Percentiles rank a stretch among this genome's conserved stretches.
Evolutionary conservation across 2,113 vertebrate species (phyloP).

Genomic region (mouse (Mus musculus)): DNA sequence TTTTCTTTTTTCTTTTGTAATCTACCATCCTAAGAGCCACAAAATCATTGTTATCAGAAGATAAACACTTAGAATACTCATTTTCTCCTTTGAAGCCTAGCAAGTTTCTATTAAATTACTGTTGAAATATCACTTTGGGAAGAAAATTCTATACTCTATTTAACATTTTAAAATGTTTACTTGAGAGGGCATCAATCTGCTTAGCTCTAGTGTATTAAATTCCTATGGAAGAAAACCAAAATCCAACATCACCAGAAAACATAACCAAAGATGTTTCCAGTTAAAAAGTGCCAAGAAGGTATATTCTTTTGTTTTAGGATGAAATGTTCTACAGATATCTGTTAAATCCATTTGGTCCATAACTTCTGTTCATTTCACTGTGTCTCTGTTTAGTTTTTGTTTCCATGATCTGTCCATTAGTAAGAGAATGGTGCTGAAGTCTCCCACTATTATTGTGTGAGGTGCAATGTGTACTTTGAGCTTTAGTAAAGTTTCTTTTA

Average conservation of each 20-base stretch:
- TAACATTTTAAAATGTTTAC: neutral
- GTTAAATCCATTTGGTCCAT: too few species aligned
- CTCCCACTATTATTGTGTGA: too few species aligned
- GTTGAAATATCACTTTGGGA: neutral
- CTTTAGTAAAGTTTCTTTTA: too few species aligned
- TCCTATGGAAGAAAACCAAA: neutral
- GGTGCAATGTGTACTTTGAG: too few species aligned
- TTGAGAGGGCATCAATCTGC: neutral
- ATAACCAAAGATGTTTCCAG: neutral
- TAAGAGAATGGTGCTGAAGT: too few species aligned
- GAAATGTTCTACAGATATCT: too few species aligned
- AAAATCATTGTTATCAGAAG: neutral
- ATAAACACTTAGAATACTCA: neutral
- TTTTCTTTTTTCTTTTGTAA: neutral
- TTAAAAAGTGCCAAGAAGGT: neutral
- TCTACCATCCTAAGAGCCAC: neutral
- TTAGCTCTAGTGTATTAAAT: neutral
- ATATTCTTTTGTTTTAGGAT: too few species aligned
- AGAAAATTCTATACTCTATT: neutral
- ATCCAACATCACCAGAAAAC: neutral
- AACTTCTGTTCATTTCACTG: too few species aligned
- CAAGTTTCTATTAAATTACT: slow-evolving; percentile 3
- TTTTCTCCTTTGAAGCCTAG: slow-evolving; percentile 20
- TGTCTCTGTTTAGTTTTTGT: too few species aligned
- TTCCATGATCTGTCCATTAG: too few species aligned